phyloP scores from a whole-genome alignment of 2,797 vertebrate genomes.

The Tamandua tetradactyla region DNA sequence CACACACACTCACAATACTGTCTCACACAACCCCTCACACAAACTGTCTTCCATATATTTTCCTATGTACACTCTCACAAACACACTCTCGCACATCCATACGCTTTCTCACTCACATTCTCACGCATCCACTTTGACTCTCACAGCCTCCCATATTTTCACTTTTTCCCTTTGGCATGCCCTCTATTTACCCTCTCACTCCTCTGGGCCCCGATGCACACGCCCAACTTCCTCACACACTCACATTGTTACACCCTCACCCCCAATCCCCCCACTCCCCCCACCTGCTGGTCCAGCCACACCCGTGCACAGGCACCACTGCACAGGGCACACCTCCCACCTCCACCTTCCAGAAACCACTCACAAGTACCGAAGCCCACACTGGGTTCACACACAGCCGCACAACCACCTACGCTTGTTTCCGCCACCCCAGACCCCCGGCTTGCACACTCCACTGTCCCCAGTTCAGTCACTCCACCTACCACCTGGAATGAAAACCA shows the following conservation, averaged over 20 bases:
- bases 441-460: background rate
- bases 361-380: background rate
- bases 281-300: accelerated
- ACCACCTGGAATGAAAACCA: background rate
- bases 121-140: background rate
- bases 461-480: accelerated
- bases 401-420: background rate
- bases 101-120: background rate
- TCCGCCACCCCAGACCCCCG: no score
- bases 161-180: no score
- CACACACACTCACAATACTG: no score
- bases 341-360: accelerated
- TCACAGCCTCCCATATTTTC: background rate
- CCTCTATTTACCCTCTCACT: background rate
- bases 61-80: background rate
- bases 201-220: background rate
- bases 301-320: accelerated
- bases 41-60: no score
- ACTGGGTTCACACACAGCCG: background rate
- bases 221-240: no score
- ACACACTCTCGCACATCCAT: background rate
- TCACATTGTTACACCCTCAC: background rate
- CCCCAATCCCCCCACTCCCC: no score
- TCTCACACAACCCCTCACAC: no score
- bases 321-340: background rate